Percentiles rank a stretch among this genome's conserved stretches.
phyloP scores from a whole-genome alignment of 2,797 vertebrate species.

The Sardinella longiceps region DNA sequence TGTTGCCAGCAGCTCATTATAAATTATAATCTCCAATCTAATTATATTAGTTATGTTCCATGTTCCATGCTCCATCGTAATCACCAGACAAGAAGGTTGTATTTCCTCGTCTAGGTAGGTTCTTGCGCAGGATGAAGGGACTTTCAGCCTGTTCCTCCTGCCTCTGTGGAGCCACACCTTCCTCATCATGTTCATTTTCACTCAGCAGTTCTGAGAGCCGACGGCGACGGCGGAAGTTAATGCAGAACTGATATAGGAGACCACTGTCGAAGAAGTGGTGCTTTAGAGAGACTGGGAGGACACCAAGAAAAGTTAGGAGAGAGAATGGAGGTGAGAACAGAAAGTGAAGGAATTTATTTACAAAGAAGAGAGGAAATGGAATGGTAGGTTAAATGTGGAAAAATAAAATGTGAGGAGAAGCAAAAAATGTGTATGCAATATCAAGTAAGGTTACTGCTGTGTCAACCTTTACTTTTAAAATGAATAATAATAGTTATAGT shows the following conservation, averaged over 20 bases:
- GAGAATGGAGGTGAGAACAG: slow-evolving; percentile 31
- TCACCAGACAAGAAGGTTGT: slow-evolving; percentile 81
- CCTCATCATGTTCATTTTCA: slow-evolving; percentile 64
- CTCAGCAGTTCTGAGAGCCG: slow-evolving; percentile 80
- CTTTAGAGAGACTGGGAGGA: slow-evolving; percentile 74
- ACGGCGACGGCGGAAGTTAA: slow-evolving; percentile 80
- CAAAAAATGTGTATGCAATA: not conserved
- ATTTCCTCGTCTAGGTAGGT: slow-evolving; percentile 62
- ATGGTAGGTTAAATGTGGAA: not conserved
- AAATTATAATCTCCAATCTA: not conserved
- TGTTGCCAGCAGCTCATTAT: too few relatives aligned
- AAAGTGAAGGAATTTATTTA: too few relatives aligned
- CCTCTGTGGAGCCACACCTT: slow-evolving; percentile 39
- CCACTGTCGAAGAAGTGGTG: slow-evolving; percentile 85
- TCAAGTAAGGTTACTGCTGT: not conserved
- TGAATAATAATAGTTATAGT: too few relatives aligned
- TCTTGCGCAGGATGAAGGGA: slow-evolving; percentile 79
- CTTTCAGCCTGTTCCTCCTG: slow-evolving; percentile 78
- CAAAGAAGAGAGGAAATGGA: not conserved
- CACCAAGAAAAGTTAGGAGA: too few relatives aligned
- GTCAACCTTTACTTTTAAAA: too few relatives aligned
- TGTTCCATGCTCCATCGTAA: not conserved
- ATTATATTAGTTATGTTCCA: too few relatives aligned
- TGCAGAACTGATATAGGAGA: slow-evolving; percentile 85
- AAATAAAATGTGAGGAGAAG: not conserved